Percentiles rank a stretch among this genome's conserved stretches.
These are phyloP conservation scores for Rhyacichthys aspro DNA, from an alignment of 2,797 vertebrate genomes.

Conservation along the genomic window DNA sequence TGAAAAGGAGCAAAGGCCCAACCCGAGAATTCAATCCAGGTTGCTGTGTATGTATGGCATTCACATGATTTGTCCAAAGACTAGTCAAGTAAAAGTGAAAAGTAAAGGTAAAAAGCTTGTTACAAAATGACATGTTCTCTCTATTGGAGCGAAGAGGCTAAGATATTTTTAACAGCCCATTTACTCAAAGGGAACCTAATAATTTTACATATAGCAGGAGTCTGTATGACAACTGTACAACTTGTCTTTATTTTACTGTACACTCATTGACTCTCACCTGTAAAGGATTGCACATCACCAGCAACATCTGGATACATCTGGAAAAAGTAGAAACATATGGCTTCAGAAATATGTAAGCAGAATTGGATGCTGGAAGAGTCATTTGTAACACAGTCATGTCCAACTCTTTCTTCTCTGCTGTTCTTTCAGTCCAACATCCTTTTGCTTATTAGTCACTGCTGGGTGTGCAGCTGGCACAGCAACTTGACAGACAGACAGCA, in stretches of 20 bases:
- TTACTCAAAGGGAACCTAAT: constrained; percentile 10
- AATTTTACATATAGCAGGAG: neutral
- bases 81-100: too few species aligned
- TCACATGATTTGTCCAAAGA: too few species aligned
- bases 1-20: too few species aligned
- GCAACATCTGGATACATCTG: constrained; percentile 87
- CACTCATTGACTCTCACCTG: constrained; percentile 74
- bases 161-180: constrained; percentile 2
- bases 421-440: constrained; percentile 60
- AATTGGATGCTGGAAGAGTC: constrained; percentile 54
- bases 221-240: constrained; percentile 12
- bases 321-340: constrained; percentile 68
- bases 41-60: too few species aligned
- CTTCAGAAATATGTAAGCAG: constrained; percentile 60
- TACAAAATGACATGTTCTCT: too few species aligned
- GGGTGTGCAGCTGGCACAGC: constrained; percentile 60
- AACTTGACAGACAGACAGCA: constrained; percentile 63
- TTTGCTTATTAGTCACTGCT: constrained; percentile 63
- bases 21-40: too few species aligned
- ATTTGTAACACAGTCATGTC: constrained; percentile 70
- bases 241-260: constrained; percentile 17
- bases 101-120: too few species aligned
- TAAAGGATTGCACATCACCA: constrained; percentile 86
- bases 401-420: constrained; percentile 61
- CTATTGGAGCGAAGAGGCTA: too few species aligned